These are phyloP conservation scores for Chanos chanos DNA, from an alignment of 2,797 vertebrate species.

Conservation along the genomic window DNA sequence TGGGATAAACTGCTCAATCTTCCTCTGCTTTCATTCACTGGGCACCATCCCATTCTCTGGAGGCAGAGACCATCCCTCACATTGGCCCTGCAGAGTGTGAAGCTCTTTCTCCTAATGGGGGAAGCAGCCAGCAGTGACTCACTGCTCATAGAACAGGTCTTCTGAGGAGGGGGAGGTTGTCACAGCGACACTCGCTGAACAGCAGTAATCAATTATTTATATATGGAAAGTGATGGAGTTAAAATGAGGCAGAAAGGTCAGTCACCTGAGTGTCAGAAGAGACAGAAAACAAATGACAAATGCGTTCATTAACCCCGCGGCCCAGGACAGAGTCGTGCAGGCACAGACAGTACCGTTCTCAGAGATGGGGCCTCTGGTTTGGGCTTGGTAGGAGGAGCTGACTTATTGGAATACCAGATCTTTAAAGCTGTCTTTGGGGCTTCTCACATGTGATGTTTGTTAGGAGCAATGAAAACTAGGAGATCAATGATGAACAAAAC, in stretches of 20 bases:
- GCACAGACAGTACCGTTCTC: slow-evolving; percentile 6
- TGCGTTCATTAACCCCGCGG: slow-evolving; percentile 47
- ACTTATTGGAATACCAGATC: no score
- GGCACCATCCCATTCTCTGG: neutral
- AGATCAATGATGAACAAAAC: no score
- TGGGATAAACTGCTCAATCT: no score
- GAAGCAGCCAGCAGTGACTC: slow-evolving; percentile 26
- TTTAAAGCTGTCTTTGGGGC: no score
- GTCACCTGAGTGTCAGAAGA: slow-evolving; percentile 65
- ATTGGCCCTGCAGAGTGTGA: slow-evolving; percentile 49
- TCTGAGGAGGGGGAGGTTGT: slow-evolving; percentile 22
- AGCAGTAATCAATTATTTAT: slow-evolving; percentile 63
- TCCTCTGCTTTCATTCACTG: neutral
- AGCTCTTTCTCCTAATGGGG: slow-evolving; percentile 55
- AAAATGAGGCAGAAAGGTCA: slow-evolving; percentile 58
- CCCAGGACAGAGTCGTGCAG: slow-evolving; percentile 39
- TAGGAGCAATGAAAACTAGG: no score
- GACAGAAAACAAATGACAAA: slow-evolving; percentile 67
- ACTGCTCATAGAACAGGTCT: slow-evolving; percentile 8
- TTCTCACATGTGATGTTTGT: no score
- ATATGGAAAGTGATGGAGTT: slow-evolving; percentile 45
- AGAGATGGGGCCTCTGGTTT: neutral
- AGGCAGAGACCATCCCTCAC: slow-evolving; percentile 34
- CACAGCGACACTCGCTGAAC: slow-evolving; percentile 6
- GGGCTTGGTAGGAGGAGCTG: no score